A percentile compares a stretch with the other conserved stretches of the same genome.
These are phyloP conservation scores for Elysia chlorotica DNA, from an alignment of 1,140 invertebrate genomes.

Conservation along the genomic window DNA sequence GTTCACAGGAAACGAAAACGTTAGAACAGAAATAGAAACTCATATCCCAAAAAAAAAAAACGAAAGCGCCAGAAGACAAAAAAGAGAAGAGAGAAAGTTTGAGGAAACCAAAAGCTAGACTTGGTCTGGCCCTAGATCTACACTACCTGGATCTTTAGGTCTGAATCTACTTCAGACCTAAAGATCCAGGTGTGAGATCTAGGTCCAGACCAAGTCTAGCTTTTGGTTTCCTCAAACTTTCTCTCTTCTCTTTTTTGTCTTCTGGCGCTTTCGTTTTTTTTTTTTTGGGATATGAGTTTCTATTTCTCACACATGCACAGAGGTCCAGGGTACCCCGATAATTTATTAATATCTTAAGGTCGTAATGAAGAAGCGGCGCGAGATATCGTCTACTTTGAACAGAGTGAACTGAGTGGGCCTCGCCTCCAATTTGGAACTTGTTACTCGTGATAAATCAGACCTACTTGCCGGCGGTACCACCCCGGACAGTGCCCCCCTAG, in stretches of 20 bases:
- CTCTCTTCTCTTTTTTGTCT: background rate
- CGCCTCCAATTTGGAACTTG: slow-evolving; percentile 13
- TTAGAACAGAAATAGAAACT: too few species aligned
- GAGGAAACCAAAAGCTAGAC: background rate
- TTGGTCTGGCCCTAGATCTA: background rate
- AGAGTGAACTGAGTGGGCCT: too few species aligned
- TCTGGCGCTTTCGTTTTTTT: background rate
- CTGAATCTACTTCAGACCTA: background rate
- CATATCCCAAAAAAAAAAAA: background rate
- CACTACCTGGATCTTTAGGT: background rate
- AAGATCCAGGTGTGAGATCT: background rate
- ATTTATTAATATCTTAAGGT: slow-evolving; percentile 24
- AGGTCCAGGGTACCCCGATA: background rate
- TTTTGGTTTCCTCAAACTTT: background rate
- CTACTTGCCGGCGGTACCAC: background rate
- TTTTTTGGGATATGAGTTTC: background rate
- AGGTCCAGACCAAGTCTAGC: background rate
- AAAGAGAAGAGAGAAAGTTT: background rate
- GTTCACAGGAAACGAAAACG: too few species aligned
- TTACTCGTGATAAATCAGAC: slow-evolving; percentile 25
- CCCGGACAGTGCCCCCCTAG: too few species aligned
- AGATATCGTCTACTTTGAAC: slow-evolving; percentile 22
- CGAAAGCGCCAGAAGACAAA: background rate
- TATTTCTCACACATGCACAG: too few species aligned
- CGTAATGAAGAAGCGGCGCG: background rate